phyloP scores from a whole-genome alignment of 2,113 vertebrate genomes.

The Dolichallabes microphthalmus region DNA sequence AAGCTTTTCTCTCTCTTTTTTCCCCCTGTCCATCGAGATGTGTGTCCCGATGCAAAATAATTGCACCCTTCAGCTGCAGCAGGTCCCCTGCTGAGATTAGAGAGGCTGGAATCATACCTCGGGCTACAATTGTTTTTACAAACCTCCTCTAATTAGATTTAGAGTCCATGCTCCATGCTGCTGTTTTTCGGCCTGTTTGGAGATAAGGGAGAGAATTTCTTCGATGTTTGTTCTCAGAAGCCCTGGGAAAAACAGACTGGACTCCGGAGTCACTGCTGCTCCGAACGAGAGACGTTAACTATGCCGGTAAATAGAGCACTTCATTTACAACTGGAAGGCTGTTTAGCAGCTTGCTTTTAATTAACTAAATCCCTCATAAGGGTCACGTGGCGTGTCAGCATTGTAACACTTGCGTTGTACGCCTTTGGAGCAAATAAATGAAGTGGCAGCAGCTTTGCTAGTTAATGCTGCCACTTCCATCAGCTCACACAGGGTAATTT shows the following conservation, averaged over 20 bases:
- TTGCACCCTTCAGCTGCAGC: background rate
- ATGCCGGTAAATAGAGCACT: constrained; percentile 56
- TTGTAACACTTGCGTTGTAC: background rate
- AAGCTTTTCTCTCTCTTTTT: background rate
- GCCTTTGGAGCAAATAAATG: constrained; percentile 2
- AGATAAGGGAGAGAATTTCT: constrained; percentile 67
- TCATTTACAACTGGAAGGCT: constrained; percentile 55
- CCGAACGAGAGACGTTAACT: constrained; percentile 49
- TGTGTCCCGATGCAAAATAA: background rate
- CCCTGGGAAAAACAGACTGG: constrained; percentile 42
- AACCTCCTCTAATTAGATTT: constrained; percentile 65
- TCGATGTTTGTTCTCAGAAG: constrained; percentile 57
- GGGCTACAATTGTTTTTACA: constrained; percentile 59
- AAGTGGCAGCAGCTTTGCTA: background rate
- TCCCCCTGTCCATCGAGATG: background rate
- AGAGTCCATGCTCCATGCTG: constrained; percentile 52
- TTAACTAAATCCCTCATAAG: constrained; percentile 57
- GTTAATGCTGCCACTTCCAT: background rate
- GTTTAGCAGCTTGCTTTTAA: constrained; percentile 56
- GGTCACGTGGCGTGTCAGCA: constrained; percentile 22
- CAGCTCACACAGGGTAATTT: background rate
- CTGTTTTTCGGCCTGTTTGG: constrained; percentile 53
- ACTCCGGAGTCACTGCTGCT: constrained; percentile 53
- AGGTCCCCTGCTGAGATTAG: constrained; percentile 28
- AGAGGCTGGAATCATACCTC: constrained; percentile 58